A percentile compares a stretch with the other conserved stretches of the same genome.
Evolutionary conservation across 1,140 invertebrate genomes (phyloP).

Genomic region (Luehdorfia chinensis): DNA sequence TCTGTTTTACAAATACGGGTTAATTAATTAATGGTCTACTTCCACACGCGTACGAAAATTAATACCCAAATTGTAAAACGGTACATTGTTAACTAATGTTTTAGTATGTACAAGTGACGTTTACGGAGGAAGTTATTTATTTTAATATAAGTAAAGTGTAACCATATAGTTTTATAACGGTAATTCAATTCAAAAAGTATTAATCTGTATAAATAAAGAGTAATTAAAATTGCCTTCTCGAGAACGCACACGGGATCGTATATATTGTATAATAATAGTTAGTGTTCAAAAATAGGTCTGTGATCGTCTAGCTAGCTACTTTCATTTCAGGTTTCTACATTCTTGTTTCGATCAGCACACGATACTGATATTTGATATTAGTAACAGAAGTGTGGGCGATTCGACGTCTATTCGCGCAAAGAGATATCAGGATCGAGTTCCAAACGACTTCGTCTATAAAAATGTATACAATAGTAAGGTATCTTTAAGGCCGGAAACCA

Average conservation of each 20-base stretch:
- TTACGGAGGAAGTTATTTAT: too few relatives aligned
- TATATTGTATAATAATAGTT: too few relatives aligned
- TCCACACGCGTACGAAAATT: constrained; percentile 12
- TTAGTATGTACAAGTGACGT: constrained; percentile 5
- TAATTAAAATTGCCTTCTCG: too few relatives aligned
- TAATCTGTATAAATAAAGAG: too few relatives aligned
- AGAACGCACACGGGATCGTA: too few relatives aligned
- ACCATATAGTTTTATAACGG: too few relatives aligned
- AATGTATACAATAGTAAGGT: constrained; percentile 37
- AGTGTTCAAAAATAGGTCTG: too few relatives aligned
- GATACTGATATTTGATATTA: not conserved
- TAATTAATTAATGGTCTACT: constrained; percentile 9
- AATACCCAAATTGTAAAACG: constrained; percentile 5
- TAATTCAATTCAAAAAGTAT: too few relatives aligned
- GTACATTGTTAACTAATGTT: constrained; percentile 14
- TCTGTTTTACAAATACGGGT: constrained; percentile 6
- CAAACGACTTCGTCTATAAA: constrained; percentile 12
- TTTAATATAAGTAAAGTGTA: too few relatives aligned
- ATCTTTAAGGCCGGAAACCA: constrained; percentile 58
- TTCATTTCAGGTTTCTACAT: constrained; percentile 7
- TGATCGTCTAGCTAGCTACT: too few relatives aligned
- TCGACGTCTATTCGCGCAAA: constrained; percentile 8
- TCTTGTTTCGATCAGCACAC: not conserved
- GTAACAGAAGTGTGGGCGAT: too few relatives aligned
- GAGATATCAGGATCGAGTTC: constrained; percentile 21